Base-by-base conservation (phyloP, 1,140 invertebrate genomes). In the Magallana gigas region DNA sequence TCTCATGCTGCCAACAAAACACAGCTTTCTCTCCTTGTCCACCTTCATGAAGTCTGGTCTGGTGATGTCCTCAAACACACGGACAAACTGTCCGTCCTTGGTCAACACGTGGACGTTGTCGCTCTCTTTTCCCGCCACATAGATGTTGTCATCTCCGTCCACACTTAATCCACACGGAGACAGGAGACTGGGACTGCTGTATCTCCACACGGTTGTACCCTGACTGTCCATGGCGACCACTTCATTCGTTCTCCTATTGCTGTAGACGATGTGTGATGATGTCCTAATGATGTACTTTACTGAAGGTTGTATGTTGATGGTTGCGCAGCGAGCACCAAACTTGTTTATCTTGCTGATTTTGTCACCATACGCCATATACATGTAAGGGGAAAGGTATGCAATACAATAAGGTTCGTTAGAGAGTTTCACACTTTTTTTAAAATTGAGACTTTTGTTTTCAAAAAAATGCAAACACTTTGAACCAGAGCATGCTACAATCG, bases 101-200 rank as follows among this genome's bases (percentile, higher is more conserved):
- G 64, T 23, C 23, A 71, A 23, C 64, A 71, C 64, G 23, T 71
- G 64, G 64, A 71, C 64, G 29, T 71, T 71, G 23, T 71, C 64
- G 29, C 60, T 64, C 14, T 64, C 60, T 64, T 64, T 64, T n/a
- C 60, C 60, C 14, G 60, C 60, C 1, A 64, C 23, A 71, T 29
- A 71, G 18, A 71, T 71, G 29, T 71, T 71, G 11, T 29, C 18
- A 0, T 29, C 64, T 9, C 18, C n/a, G 2, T 71, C 64, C 29
- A 11, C 18, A 8, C 29, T 11, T 8, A 71, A 1, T 11, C 64
- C 64, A 71, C 64, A 71, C 1, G 23, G 64, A 23, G 64, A 71
- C 12, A 23, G 18, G 6, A 18, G 64, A 29, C 23, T 3, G 4
- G 18, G 16, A 18, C 64, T 71, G 18, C 23, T 29, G 64, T 71